Evolutionary conservation across 2,888 invertebrate species (phyloP), one percentile per base, ranked within the genome.

Genomic region (Nomada flava): DNA sequence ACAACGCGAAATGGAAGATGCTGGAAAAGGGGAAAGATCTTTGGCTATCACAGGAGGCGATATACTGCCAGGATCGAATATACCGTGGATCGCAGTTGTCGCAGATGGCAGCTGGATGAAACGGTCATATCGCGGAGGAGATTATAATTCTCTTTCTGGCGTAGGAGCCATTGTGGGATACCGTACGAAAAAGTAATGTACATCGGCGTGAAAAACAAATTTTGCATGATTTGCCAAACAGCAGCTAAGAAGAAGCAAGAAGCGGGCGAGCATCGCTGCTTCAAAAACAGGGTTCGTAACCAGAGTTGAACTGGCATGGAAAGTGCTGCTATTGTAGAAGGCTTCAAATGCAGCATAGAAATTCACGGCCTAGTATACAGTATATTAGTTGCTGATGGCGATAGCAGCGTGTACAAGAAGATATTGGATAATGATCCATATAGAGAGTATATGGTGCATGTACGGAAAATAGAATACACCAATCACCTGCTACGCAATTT

Each of bases 201-300:
- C 15, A 50, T 50, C 50, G 4, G 4, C 4, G 50, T 50, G 3
- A 50, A 50, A 15, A 50, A 50, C 15, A 50, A 50, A 5, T 50
- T 50, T 4, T 50, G 50, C 15, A 50, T 50, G 50, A 50, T 50
- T 13, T 50, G 50, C 15, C 50, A 50, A 50, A 50, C 50, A 50
- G 15, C 15, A 13, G 50, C 7, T 50, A 15, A 62, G 2, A 42
- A 60, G 5, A 15, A 60, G 9, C 18, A 36, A 36, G 1, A 60
- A 36, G 18, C 60, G 15, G 9, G 36, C 5, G 47, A 42, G 9
- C 60, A 70, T 60, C 15, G 57, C 4, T 70, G 86, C 57, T 87
- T 86, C 18, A 89, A 91, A n/a, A 92, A 92, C 85, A 87, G 88
- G 85, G 86, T 85, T 36, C 5, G 3, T 3, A 57, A 36, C 15